Percentiles rank a stretch among this genome's conserved stretches.
Conservation (phyloP, 2,113 vertebrate species). For the Gadus chalcogrammus region DNA sequence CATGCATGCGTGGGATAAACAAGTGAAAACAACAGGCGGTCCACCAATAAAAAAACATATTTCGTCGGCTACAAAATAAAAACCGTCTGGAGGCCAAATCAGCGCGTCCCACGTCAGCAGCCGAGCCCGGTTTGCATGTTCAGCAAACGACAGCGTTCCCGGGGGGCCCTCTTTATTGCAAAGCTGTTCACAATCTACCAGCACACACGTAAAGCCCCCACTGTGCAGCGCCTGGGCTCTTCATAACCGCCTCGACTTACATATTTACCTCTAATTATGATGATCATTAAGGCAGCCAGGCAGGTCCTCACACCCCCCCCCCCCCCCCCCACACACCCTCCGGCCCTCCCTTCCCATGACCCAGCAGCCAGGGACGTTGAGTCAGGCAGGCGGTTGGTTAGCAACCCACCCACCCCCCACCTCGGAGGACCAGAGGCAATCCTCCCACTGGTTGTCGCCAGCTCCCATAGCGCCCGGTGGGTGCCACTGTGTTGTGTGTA, state of each 20-base stretch:
- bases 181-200: constrained; percentile 18
- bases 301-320: constrained; percentile 11
- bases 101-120: constrained; percentile 37
- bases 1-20: no score
- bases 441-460: no score
- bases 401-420: constrained; percentile 18
- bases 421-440: no score
- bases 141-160: constrained; percentile 31
- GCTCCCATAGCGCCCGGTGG: constrained; percentile 6
- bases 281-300: constrained; percentile 32
- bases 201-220: constrained; percentile 18
- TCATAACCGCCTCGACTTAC: constrained; percentile 32
- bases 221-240: constrained; percentile 2
- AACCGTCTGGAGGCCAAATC: not conserved
- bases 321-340: not conserved
- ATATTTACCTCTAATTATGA: constrained; percentile 44
- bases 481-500: not conserved
- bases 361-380: constrained; percentile 18
- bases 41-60: no score
- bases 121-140: constrained; percentile 3
- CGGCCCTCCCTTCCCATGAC: constrained; percentile 26
- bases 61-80: no score
- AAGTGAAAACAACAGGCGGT: no score
- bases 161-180: constrained; percentile 32
- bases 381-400: constrained; percentile 29